Evolutionary conservation across 2,113 vertebrate genomes (phyloP), one percentile per base, ranked within the genome.

Genomic region (Brachyhypopomus occidentalis): DNA sequence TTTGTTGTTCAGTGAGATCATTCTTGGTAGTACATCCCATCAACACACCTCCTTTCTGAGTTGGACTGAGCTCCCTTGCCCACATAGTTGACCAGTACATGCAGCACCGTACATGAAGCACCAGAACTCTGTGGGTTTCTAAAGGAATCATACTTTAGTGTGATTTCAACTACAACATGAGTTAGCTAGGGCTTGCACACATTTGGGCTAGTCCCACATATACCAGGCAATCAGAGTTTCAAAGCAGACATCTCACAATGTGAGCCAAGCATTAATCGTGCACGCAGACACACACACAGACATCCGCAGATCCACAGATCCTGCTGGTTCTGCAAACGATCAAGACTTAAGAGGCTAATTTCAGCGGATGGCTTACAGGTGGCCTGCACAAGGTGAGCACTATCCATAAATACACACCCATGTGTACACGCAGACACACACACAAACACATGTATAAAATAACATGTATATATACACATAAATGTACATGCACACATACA

Each of bases 331-430:
- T 91, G 90, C 89, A 91, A 92, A 81, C 89, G 89, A 93, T 93
- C 92, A 92, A 86, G 84, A 82, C 87, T 90, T 90, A 92, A 92
- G 90, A 91, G 90, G 84, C 91, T 92, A 91, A 93, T 94, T 94
- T 93, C 86, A 88, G 79, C 85, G 62, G 91, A 94, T 93, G 87
- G 92, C 89, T 93, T 93, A 92, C 93, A 94, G 92, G 92, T 94
- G 92, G 92, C 89, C 90, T 75, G 80, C 87, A 90, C 90, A 93
- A 92, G 91, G 92, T 93, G 89, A 91, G 90, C 91, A 84, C 88
- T 86, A 90, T 89, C 88, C 86, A 90, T 85, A 86, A 83, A 85
- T 80, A 75, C 58, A 83, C 82, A 84, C 80, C 36, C 73, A 52
- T 3, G 3, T 14, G 12, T 14, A 52, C 69, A 52, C 56, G 48